Evolutionary conservation across 1,140 invertebrate genomes (phyloP), one percentile per base, ranked within the genome.

Genomic region (Aphis gossypii): DNA sequence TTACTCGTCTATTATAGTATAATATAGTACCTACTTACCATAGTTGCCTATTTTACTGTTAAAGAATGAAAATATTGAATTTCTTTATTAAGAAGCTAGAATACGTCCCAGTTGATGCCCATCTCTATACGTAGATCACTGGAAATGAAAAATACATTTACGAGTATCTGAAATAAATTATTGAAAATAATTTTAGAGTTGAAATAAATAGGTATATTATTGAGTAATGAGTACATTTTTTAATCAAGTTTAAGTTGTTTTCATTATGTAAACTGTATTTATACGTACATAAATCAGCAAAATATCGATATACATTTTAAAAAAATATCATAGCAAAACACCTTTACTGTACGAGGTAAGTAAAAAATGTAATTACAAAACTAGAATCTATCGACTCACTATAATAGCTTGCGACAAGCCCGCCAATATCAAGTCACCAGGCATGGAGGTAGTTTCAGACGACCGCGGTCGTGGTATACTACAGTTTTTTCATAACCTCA

Each of bases 401-500:
- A 35, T 35, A 41, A 41, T 41, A 76, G 14, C 4, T 35, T 35
- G 60, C 30, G 0, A 0, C 23, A 41, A 86, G 83, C 84, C 41
- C 84, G 84, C 84, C 84, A 86, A 86, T 86, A 46, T 25, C 21
- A 5, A 4, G 83, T 86, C 25, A 86, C 25, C 44, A 30, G 30
- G 5, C 60, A 76, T n/a, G 60, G 60, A 76, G 60, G 60, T 20
- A 23, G 7, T 8, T 56, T 30, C 0, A 25, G 3, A 25, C 35
- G 92, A 93, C 92, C 92, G 38, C 35, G 92, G 92, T 93, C 9
- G 76, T 38, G 82, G 92, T 93, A 54, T 25, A 14, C 9, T 7
- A 20, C 38, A 23, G 38, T 25, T 84, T 86, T 86, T 86, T 93
- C 91, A 82, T 92, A 92, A 92, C 91, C 91, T 92, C 68, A 93